These are phyloP conservation scores for Tyria jacobaeae DNA, from an alignment of 2,888 invertebrate genomes.

Conservation along the genomic window DNA sequence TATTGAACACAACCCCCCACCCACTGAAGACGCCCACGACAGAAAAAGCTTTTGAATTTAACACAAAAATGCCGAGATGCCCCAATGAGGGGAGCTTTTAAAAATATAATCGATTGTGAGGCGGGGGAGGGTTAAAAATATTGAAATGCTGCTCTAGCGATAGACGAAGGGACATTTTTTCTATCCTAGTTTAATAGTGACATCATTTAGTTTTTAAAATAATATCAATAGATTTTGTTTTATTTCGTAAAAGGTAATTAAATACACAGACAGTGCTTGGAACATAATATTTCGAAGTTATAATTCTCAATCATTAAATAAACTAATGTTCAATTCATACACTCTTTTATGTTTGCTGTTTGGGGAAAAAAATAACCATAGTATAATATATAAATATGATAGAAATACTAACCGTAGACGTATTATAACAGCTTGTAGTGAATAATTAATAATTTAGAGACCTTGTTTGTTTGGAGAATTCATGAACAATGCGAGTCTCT, in stretches of 20 bases:
- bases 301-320: no score
- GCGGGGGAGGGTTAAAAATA: constrained; percentile 57
- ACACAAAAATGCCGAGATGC: constrained; percentile 76
- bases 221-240: not conserved
- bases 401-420: not conserved
- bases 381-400: no score
- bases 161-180: constrained; percentile 23
- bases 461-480: no score
- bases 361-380: no score
- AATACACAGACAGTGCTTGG: no score
- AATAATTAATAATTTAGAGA: not conserved
- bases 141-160: constrained; percentile 47
- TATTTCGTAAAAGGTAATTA: no score
- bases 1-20: constrained; percentile 62
- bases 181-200: constrained; percentile 3
- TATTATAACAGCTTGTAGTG: not conserved
- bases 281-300: no score
- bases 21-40: constrained; percentile 74
- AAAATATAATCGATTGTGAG: constrained; percentile 75
- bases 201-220: not conserved
- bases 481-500: not conserved
- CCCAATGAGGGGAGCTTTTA: constrained; percentile 71
- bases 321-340: no score
- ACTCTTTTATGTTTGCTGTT: no score
- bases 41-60: constrained; percentile 82